These are phyloP conservation scores for Erannis defoliaria DNA, from an alignment of 2,888 invertebrate genomes.

Conservation along the genomic window DNA sequence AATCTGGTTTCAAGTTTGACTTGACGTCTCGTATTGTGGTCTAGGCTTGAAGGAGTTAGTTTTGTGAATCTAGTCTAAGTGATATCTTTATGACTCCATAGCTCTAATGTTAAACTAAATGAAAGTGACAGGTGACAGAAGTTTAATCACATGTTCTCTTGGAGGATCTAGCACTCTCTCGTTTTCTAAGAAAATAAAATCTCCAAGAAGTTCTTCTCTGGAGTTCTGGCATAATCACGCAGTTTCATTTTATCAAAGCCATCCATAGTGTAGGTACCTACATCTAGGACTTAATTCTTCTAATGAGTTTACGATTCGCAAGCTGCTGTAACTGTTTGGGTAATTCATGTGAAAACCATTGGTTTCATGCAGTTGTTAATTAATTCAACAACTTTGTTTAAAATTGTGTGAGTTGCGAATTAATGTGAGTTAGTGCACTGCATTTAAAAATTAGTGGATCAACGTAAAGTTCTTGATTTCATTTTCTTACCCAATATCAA, in stretches of 20 bases:
- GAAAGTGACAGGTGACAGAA: too few relatives aligned
- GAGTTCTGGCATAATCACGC: too few relatives aligned
- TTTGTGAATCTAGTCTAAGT: too few relatives aligned
- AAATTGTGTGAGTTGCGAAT: slow-evolving; percentile 10
- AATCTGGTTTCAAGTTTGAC: too few relatives aligned
- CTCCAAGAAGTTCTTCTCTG: too few relatives aligned
- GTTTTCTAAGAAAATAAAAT: too few relatives aligned
- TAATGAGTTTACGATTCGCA: slow-evolving; percentile 10
- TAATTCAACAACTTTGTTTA: slow-evolving; percentile 17
- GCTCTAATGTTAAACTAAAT: too few relatives aligned
- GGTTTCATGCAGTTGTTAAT: slow-evolving; percentile 24
- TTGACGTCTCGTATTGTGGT: too few relatives aligned
- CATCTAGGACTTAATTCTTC: slow-evolving; percentile 1
- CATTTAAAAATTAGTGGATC: slow-evolving; percentile 1
- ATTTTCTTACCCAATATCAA: not conserved
- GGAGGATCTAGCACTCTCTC: too few relatives aligned
- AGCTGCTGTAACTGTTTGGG: slow-evolving; percentile 8
- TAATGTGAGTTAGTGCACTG: slow-evolving; percentile 2
- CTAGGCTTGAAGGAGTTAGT: too few relatives aligned
- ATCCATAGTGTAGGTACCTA: not conserved
- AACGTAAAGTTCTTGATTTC: not conserved
- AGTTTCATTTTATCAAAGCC: not conserved
- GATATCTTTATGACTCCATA: too few relatives aligned
- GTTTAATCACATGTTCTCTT: too few relatives aligned
- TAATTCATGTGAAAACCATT: slow-evolving; percentile 19